Conservation (phyloP, 2,113 vertebrate species). For the Alosa alosa region DNA sequence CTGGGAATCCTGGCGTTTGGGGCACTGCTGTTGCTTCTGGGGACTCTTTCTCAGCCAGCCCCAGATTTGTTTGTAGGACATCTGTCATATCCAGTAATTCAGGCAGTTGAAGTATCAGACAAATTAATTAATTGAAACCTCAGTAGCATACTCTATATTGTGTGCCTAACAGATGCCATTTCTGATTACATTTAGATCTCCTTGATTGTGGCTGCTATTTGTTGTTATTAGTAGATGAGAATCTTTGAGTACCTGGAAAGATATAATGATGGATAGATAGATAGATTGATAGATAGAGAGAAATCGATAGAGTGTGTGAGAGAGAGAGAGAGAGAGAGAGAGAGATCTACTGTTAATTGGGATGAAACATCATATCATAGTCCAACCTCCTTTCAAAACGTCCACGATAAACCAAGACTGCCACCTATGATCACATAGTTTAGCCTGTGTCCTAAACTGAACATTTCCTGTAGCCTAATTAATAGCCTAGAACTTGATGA, state of each 20-base stretch:
- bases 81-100: slow-evolving; percentile 23
- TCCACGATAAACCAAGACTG: not conserved
- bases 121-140: not conserved
- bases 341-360: not conserved
- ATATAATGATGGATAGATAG: not conserved
- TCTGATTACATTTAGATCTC: not conserved
- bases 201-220: not conserved
- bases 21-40: not conserved
- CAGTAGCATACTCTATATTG: not conserved
- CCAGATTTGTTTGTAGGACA: slow-evolving; percentile 22
- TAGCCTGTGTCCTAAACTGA: too few species aligned
- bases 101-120: not conserved
- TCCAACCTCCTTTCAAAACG: not conserved
- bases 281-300: too few species aligned
- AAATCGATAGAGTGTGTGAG: too few species aligned
- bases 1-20: slow-evolving; percentile 19
- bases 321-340: too few species aligned
- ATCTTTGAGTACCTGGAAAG: not conserved
- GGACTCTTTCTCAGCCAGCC: slow-evolving; percentile 6
- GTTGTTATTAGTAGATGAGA: not conserved
- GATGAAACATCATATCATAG: not conserved
- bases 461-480: too few species aligned
- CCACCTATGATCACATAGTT: too few species aligned
- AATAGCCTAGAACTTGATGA: too few species aligned
- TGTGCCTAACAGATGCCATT: not conserved